These are phyloP conservation scores for Streptopelia turtur DNA, from an alignment of 2,797 vertebrate species.

Conservation along the genomic window DNA sequence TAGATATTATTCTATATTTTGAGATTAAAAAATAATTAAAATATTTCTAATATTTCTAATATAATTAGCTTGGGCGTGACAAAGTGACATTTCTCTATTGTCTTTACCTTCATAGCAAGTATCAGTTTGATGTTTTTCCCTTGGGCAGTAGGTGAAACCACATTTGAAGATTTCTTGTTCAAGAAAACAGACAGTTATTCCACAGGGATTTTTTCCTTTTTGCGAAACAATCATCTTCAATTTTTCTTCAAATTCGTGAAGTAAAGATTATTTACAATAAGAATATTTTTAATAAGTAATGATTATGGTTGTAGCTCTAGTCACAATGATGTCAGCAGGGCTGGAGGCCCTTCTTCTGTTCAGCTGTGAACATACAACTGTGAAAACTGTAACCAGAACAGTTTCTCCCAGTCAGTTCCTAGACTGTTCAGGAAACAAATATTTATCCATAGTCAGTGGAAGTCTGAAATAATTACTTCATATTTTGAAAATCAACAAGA, in stretches of 20 bases:
- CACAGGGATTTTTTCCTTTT: not conserved
- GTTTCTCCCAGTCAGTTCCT: not conserved
- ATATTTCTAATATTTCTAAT: not conserved
- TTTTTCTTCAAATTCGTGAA: not conserved
- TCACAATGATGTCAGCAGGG: not conserved
- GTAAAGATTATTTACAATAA: not conserved
- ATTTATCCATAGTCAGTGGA: not conserved
- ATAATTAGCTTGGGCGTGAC: not conserved
- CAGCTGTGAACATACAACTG: fast-evolving
- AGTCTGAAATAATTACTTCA: not conserved
- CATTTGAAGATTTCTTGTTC: not conserved
- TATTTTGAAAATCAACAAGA: not conserved
- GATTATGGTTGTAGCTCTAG: not conserved
- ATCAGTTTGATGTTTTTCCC: not conserved
- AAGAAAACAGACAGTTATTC: not conserved
- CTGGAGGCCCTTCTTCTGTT: not conserved
- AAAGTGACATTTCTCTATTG: not conserved
- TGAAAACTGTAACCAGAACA: not conserved
- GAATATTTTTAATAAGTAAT: not conserved
- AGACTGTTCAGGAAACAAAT: not conserved
- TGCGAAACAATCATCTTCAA: not conserved
- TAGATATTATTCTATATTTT: not conserved
- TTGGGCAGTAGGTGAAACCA: not conserved
- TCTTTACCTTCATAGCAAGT: not conserved
- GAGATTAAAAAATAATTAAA: not conserved